These are phyloP conservation scores for Zaprionus vittiger DNA, from an alignment of 1,140 invertebrate genomes.

Conservation along the genomic window DNA sequence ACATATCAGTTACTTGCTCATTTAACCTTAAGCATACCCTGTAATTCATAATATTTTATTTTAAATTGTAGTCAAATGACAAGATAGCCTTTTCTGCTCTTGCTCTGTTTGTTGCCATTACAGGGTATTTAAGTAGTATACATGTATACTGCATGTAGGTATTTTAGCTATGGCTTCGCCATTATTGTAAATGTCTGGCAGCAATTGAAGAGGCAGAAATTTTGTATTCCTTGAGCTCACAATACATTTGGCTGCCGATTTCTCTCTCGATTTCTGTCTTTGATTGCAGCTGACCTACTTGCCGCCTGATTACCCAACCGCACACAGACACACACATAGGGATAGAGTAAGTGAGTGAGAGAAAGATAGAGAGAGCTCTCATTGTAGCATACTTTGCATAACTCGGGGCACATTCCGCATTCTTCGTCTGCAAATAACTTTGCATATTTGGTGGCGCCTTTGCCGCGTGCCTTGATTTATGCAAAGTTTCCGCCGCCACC, in stretches of 20 bases:
- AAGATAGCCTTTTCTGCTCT: neutral
- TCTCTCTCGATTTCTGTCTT: slow-evolving; percentile 68
- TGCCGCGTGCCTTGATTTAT: slow-evolving; percentile 68
- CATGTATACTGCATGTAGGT: neutral
- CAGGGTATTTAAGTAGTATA: neutral
- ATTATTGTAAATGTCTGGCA: slow-evolving; percentile 33
- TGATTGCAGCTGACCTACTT: slow-evolving; percentile 76
- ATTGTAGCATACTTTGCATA: slow-evolving; percentile 65
- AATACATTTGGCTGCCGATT: slow-evolving; percentile 68
- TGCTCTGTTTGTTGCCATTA: neutral
- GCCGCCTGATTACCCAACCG: slow-evolving; percentile 71
- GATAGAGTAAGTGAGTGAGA: neutral
- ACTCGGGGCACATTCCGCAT: slow-evolving; percentile 68
- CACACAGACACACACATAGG: slow-evolving; percentile 25
- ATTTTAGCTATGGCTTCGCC: neutral
- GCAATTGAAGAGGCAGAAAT: slow-evolving; percentile 29
- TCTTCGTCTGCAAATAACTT: slow-evolving; percentile 69
- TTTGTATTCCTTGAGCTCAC: slow-evolving; percentile 45
- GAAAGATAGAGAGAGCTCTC: neutral
- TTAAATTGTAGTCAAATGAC: too few species aligned
- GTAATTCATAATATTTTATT: too few species aligned
- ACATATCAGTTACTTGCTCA: too few species aligned
- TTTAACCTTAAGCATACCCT: too few species aligned
- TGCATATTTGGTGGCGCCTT: slow-evolving; percentile 66
- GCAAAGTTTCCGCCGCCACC: slow-evolving; percentile 42